These are phyloP conservation scores for Thalassoma bifasciatum DNA, from an alignment of 2,113 vertebrate genomes.

Conservation along the genomic window DNA sequence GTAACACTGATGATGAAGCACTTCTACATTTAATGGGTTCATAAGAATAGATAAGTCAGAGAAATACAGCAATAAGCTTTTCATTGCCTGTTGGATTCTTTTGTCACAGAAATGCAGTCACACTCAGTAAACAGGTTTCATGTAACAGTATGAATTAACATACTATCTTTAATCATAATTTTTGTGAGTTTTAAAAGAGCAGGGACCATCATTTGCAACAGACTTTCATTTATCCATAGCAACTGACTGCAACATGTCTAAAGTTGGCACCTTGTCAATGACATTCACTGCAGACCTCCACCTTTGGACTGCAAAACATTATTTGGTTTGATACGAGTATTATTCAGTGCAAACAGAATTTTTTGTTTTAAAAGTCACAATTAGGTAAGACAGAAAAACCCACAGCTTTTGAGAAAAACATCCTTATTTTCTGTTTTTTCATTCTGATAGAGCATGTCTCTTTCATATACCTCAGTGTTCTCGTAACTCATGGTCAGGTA, in stretches of 20 bases:
- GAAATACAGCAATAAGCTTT: neutral
- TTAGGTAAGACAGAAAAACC: too few species aligned
- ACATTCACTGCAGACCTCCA: too few species aligned
- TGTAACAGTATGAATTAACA: neutral
- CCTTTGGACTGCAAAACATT: too few species aligned
- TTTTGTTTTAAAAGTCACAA: too few species aligned
- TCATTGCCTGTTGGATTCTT: neutral
- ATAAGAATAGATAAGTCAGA: neutral
- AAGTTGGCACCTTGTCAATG: neutral
- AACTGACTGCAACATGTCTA: neutral
- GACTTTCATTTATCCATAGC: neutral
- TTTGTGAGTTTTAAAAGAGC: neutral
- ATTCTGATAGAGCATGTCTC: neutral
- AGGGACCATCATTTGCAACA: neutral
- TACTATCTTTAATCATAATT: too few species aligned
- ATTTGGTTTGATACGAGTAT: too few species aligned
- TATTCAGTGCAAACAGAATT: too few species aligned
- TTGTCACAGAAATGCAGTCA: neutral
- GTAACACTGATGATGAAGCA: neutral
- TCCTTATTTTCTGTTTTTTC: neutral
- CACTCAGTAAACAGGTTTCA: neutral
- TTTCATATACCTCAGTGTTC: neutral
- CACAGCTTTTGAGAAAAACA: neutral
- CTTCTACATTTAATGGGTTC: neutral
- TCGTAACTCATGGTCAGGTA: neutral